Percentiles rank a stretch among this genome's conserved stretches.
Evolutionary conservation across 2,113 vertebrate species (phyloP).

Genomic region (Aegithalos caudatus): DNA sequence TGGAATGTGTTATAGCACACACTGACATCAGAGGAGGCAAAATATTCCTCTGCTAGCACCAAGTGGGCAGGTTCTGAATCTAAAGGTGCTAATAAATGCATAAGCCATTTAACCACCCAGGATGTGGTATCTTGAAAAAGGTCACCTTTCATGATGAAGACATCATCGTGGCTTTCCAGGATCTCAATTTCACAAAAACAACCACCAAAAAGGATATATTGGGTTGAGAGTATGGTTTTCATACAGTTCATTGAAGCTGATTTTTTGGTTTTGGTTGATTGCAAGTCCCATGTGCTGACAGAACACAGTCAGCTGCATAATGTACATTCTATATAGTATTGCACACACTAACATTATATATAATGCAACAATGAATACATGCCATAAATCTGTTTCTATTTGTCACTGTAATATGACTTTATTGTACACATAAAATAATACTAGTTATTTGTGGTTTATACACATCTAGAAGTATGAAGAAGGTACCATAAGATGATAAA

Average conservation of each 20-base stretch:
- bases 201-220: background rate
- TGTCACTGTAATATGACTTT: background rate
- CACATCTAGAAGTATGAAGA: background rate
- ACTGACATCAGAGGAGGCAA: background rate
- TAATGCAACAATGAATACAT: background rate
- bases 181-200: background rate
- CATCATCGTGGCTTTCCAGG: background rate
- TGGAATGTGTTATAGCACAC: background rate
- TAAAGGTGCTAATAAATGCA: background rate
- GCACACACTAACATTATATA: background rate
- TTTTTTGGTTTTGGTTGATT: background rate
- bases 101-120: background rate
- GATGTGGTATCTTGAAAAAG: background rate
- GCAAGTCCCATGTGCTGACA: background rate
- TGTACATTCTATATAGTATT: background rate
- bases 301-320: background rate
- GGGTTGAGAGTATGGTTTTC: background rate
- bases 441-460: background rate
- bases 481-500: background rate
- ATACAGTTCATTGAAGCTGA: background rate
- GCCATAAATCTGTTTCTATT: background rate
- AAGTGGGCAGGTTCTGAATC: background rate
- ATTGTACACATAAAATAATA: background rate
- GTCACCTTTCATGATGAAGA: background rate
- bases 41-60: background rate